Evolutionary conservation across 2,113 vertebrate species (phyloP), one percentile per base, ranked within the genome.

Genomic region (Poeciliopsis turrubarensis): DNA sequence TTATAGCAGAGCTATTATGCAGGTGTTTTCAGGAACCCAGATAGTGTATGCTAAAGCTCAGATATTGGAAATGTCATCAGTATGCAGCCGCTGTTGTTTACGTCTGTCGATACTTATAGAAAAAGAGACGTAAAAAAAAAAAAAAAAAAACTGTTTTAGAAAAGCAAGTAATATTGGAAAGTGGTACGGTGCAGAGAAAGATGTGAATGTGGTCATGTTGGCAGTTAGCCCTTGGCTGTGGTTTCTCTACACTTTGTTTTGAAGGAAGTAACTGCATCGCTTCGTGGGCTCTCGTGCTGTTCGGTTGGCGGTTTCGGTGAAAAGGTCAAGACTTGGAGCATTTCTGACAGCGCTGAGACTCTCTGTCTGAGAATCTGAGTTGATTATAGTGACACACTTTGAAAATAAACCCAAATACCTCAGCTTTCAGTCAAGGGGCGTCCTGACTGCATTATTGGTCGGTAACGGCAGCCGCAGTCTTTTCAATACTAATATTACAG

Each of bases 361-460:
- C 44, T 15, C 34, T 62, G 81, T 81, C 82, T 86, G 79, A 84
- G 74, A 87, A 86, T 81, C 80, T 37, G 72, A 70, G 73, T 60
- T 79, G 75, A 87, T 87, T 78, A 79, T 65, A 84, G 86, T 72
- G 67, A 74, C 74, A 13, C 70, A 26, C 6, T 57, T 66, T 78
- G 71, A 79, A 81, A 76, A 76, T 29, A 83, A 72, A 75, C 71
- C 74, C 47, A 57, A 72, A 78, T 82, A 75, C 72, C 82, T 84
- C 72, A 65, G 74, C 77, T 84, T 66, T 73, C 67, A 32, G 70
- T 29, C 14, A 34, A 61, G 47, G 57, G 70, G 54, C 7, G 3
- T 57, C 44, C 2, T 8, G 30, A 69, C 78, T 47, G 19, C 64
- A 54, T 87, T 85, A 86, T 90, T 88, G 82, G 62, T 81, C 61